Evolutionary conservation across 2,888 invertebrate species (phyloP).

Genomic region (Ennomos fuscantarius): DNA sequence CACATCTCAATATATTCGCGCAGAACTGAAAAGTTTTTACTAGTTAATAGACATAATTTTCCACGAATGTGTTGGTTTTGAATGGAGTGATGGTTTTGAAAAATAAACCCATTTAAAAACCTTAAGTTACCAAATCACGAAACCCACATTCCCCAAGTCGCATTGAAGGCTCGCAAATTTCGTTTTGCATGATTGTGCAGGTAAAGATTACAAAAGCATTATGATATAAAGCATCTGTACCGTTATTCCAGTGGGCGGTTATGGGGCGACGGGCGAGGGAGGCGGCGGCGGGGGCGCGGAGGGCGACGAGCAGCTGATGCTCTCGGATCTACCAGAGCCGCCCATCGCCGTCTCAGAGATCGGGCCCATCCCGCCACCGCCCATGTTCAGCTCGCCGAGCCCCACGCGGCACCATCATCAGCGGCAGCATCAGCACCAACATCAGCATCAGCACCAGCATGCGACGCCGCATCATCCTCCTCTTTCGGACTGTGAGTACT

Average conservation of each 20-base stretch:
- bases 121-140: too few species aligned
- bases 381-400: constrained; percentile 97
- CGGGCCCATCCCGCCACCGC: constrained; percentile 96
- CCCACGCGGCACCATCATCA: constrained; percentile 82
- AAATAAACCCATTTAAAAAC: too few species aligned
- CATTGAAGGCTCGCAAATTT: too few species aligned
- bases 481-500: constrained; percentile 75
- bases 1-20: constrained; percentile 8
- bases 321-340: constrained; percentile 95
- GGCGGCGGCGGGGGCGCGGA: constrained; percentile 55
- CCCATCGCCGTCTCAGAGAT: constrained; percentile 97
- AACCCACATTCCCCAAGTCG: too few species aligned
- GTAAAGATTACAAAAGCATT: too few species aligned
- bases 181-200: too few species aligned
- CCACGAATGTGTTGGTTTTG: too few species aligned
- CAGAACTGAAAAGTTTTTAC: constrained; percentile 6
- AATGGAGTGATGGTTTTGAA: too few species aligned
- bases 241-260: constrained; percentile 84
- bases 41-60: not conserved
- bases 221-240: too few species aligned
- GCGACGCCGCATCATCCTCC: constrained; percentile 55
- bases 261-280: constrained; percentile 62
- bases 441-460: constrained; percentile 65
- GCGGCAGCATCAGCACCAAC: constrained; percentile 79
- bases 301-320: constrained; percentile 86